Conservation (phyloP, 1,140 invertebrate species). For the Steinernema khuongi region DNA sequence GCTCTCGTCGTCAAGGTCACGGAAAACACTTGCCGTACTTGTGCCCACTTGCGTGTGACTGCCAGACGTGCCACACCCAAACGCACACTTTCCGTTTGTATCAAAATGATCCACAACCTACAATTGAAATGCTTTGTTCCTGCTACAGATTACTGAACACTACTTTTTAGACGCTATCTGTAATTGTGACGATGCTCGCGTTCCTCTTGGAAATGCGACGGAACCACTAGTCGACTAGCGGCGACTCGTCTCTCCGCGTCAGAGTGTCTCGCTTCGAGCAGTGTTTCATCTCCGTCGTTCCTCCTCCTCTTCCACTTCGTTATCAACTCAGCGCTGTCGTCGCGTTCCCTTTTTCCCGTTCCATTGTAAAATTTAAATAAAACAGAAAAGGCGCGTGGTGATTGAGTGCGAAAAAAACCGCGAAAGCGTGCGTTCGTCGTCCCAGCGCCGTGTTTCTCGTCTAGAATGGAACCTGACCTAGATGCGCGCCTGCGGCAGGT, state of each 20-base stretch:
- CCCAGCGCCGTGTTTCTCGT: neutral
- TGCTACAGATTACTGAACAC: neutral
- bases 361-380: conserved; percentile 3
- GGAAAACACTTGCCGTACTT: conserved; percentile 2
- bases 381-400: neutral
- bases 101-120: neutral
- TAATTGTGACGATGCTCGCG: conserved; percentile 14
- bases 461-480: conserved; percentile 4
- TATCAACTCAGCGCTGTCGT: too few relatives aligned
- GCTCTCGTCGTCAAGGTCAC: conserved; percentile 12
- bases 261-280: neutral
- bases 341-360: too few relatives aligned
- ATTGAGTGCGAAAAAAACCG: neutral
- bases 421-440: neutral
- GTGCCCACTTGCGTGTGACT: neutral
- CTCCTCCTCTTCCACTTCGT: neutral
- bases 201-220: conserved; percentile 8
- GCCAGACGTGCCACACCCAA: neutral
- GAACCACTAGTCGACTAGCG: neutral
- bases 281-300: neutral
- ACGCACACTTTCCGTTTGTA: neutral
- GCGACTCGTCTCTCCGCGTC: neutral
- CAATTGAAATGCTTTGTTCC: neutral
- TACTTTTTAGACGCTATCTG: neutral
- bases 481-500: neutral